phyloP scores from a whole-genome alignment of 2,113 vertebrate species.

The Condylura cristata region DNA sequence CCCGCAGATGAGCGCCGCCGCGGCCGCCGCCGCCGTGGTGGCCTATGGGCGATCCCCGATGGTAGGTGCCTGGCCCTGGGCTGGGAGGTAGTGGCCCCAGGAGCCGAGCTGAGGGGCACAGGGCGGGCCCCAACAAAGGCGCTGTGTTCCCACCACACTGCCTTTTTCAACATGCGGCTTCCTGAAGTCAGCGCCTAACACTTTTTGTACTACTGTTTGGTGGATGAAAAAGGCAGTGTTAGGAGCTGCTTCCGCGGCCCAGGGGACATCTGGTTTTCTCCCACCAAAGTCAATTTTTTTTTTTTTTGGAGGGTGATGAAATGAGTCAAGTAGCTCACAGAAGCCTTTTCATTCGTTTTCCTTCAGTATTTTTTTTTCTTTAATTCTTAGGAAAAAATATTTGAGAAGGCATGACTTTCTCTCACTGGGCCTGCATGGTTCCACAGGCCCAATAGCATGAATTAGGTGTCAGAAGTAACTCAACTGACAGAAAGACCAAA shows the following conservation, averaged over 20 bases:
- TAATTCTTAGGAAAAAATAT: constrained; percentile 28
- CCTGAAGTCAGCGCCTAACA: neutral
- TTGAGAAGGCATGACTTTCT: neutral
- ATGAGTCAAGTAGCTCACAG: constrained; percentile 41
- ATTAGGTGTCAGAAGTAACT: neutral
- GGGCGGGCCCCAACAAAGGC: constrained; percentile 42
- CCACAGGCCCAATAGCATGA: neutral
- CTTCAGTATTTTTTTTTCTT: neutral
- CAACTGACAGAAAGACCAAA: neutral
- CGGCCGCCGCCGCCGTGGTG: constrained; percentile 91
- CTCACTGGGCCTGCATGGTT: neutral
- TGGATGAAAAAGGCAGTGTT: constrained; percentile 49
- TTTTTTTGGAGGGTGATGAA: neutral
- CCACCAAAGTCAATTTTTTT: constrained; percentile 3
- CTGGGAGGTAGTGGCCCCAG: neutral
- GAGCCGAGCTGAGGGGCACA: neutral
- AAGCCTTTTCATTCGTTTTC: constrained; percentile 59
- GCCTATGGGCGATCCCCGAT: constrained; percentile 96
- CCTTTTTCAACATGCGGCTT: neutral
- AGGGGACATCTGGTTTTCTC: constrained; percentile 61
- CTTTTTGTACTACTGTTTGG: constrained; percentile 46
- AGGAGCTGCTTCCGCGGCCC: neutral
- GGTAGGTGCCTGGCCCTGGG: constrained; percentile 83
- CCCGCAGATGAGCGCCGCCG: constrained; percentile 96
- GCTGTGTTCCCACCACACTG: neutral